Base-by-base conservation (phyloP, 2,113 vertebrate species). In the Tylochromis polylepis region DNA sequence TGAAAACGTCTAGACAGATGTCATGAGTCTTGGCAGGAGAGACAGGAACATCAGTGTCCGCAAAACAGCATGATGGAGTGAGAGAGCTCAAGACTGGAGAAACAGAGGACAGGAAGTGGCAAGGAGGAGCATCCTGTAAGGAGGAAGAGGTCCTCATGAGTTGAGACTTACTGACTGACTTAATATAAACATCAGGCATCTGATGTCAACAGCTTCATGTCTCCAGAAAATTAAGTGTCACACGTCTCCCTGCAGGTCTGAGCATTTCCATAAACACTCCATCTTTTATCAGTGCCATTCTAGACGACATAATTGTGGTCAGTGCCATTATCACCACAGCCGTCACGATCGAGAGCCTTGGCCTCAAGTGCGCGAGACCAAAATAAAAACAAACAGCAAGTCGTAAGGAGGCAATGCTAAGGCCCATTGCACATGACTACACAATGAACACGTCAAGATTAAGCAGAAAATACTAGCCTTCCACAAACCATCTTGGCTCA, bases 151-250 rank as follows among this genome's bases (percentile, higher is more conserved):
- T 89, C 83, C 85, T 31, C 29, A 5, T 1, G 75, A 85, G 85
- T 87, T 60, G 8, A 62, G 46, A 77, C 27, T 77, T n/a, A 34
- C 41, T 49, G 72, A n/a, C 72, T 77, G 46, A 53, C 72, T 53
- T 77, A 53, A 77, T 34, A 53, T 77, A 77, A 93, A 92, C 36
- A 83, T 86, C 83, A 62, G 56, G 87, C 59, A 5, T 85, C 67
- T 62, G 56, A 91, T 56, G 82, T 82, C 85, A 58, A 81, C 86
- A 85, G 87, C 94, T 89, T 89, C 67, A 53, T 72, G 90, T 89
- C 85, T 80, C n/a, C 51, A 53, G 83, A 91, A 92, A 94, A 95
- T 93, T 78, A 92, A 91, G 79, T 87, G 88, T 87, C 84, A 90
- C 62, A 84, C 5, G 75, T 82, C 51, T 90, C 89, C 90, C 89